Percentiles rank a stretch among this genome's conserved stretches.
Evolutionary conservation across 2,797 vertebrate genomes (phyloP).

Genomic region (Thamnophis elegans): DNA sequence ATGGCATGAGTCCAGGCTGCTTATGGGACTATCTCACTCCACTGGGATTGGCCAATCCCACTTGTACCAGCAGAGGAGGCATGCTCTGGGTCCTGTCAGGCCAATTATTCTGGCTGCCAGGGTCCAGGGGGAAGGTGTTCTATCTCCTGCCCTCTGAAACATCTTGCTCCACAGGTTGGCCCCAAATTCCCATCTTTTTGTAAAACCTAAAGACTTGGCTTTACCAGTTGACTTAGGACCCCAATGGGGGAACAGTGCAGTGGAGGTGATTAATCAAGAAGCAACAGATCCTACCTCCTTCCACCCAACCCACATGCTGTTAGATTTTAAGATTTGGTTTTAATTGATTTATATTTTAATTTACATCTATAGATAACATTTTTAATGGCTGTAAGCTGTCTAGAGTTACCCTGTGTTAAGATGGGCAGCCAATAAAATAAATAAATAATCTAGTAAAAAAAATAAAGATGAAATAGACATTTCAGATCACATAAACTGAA

Average conservation of each 20-base stretch:
- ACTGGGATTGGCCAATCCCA: neutral
- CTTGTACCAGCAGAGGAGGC: neutral
- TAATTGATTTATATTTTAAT: neutral
- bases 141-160: neutral
- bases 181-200: neutral
- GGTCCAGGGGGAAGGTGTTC: neutral
- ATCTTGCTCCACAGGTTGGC: neutral
- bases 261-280: neutral
- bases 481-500: neutral
- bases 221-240: neutral
- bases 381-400: neutral
- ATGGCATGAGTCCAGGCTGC: neutral
- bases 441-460: neutral
- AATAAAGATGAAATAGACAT: neutral
- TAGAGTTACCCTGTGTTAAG: neutral
- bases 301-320: neutral
- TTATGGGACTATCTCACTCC: neutral
- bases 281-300: neutral
- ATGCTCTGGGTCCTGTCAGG: neutral
- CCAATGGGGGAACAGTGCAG: neutral
- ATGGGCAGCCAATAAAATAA: neutral
- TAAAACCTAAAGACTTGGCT: neutral
- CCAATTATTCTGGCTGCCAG: neutral
- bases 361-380: neutral
- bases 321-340: neutral